These are phyloP conservation scores for Drosophila subsilvestris DNA, from an alignment of 2,888 invertebrate species.

Conservation along the genomic window DNA sequence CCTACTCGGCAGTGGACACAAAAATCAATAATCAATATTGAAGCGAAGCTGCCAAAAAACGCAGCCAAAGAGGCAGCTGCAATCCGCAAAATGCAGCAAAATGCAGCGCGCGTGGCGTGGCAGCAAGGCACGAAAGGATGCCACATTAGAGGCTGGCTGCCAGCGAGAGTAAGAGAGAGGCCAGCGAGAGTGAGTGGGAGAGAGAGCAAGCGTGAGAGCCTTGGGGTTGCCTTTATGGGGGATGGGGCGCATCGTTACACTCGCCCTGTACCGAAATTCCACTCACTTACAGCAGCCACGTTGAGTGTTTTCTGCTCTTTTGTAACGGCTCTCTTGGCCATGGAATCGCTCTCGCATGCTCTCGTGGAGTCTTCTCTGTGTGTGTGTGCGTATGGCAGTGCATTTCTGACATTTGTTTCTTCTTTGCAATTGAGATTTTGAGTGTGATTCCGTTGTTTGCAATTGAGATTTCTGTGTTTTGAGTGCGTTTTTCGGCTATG, in stretches of 20 bases:
- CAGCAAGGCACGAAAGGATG: slow-evolving; percentile 57
- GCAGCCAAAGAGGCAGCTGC: slow-evolving; percentile 54
- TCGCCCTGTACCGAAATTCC: slow-evolving; percentile 41
- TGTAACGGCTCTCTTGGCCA: slow-evolving; percentile 39
- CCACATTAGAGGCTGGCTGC: slow-evolving; percentile 37
- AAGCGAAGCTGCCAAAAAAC: slow-evolving; percentile 57
- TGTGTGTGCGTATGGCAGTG: slow-evolving; percentile 56
- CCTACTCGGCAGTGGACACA: slow-evolving; percentile 13
- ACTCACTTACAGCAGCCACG: slow-evolving; percentile 44
- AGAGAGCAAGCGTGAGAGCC: slow-evolving; percentile 23
- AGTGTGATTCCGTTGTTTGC: slow-evolving; percentile 53
- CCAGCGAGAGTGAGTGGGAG: slow-evolving; percentile 7
- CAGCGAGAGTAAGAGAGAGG: slow-evolving; percentile 9
- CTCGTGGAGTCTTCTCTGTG: slow-evolving; percentile 29
- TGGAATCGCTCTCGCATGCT: slow-evolving; percentile 11
- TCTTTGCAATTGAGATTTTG: slow-evolving; percentile 66
- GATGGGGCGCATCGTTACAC: slow-evolving; percentile 59
- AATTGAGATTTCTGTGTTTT: slow-evolving; percentile 62
- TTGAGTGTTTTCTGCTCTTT: slow-evolving; percentile 52
- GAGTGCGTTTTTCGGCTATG: slow-evolving; percentile 69
- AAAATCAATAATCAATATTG: slow-evolving; percentile 77
- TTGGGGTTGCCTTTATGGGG: slow-evolving; percentile 58
- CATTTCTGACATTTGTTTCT: slow-evolving; percentile 70
- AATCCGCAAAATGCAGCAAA: slow-evolving; percentile 61
- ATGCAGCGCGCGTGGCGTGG: slow-evolving; percentile 46